phyloP scores from a whole-genome alignment of 1,140 invertebrate species.

The Asbolus verrucosus region DNA sequence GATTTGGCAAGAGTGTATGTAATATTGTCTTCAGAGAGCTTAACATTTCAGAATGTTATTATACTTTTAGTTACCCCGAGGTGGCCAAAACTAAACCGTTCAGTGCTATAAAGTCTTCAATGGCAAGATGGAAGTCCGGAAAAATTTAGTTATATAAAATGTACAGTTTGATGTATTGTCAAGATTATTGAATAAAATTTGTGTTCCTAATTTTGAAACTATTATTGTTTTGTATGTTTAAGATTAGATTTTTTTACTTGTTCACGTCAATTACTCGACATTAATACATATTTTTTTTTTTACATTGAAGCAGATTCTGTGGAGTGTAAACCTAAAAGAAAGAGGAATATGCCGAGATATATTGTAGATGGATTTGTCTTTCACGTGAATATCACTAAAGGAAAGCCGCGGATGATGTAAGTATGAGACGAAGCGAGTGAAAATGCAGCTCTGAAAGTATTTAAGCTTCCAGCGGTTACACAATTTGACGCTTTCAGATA shows the following conservation, averaged over 20 bases:
- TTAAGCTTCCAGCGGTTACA: slow-evolving; percentile 13
- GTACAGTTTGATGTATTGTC: too few relatives aligned
- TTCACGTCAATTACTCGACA: too few relatives aligned
- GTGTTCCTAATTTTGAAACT: too few relatives aligned
- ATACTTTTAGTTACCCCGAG: slow-evolving; percentile 43
- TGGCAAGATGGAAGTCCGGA: not conserved
- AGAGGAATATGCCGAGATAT: slow-evolving; percentile 61
- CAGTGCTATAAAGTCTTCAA: not conserved
- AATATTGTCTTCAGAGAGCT: too few relatives aligned
- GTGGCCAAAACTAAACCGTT: slow-evolving; percentile 33
- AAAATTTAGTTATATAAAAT: not conserved
- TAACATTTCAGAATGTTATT: not conserved
- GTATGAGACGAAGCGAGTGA: slow-evolving; percentile 48
- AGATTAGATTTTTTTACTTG: too few relatives aligned
- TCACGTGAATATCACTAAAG: slow-evolving; percentile 62
- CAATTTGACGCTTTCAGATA: slow-evolving; percentile 31
- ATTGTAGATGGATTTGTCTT: slow-evolving; percentile 63
- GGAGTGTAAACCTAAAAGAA: slow-evolving; percentile 49
- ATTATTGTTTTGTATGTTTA: too few relatives aligned
- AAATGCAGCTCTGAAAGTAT: too few relatives aligned
- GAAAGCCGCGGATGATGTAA: slow-evolving; percentile 61
- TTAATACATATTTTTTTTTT: slow-evolving; percentile 18
- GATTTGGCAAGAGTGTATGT: slow-evolving; percentile 33
- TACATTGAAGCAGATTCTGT: slow-evolving; percentile 15
- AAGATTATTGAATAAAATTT: too few relatives aligned